These are phyloP conservation scores for Drosophila tristis DNA, from an alignment of 1,140 invertebrate genomes.

Conservation along the genomic window DNA sequence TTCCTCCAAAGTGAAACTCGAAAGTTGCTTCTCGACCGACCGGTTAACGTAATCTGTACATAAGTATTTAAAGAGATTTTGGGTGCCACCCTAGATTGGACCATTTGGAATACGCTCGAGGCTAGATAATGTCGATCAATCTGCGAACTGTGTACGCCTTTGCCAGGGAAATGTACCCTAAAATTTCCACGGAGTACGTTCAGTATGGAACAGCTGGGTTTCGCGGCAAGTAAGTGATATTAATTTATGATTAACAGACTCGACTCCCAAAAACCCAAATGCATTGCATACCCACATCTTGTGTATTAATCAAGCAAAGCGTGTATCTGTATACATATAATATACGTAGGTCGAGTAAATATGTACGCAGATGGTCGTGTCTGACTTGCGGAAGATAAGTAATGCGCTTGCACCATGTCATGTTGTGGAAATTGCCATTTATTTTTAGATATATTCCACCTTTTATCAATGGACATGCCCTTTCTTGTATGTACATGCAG, in stretches of 20 bases:
- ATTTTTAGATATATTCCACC: constrained; percentile 70
- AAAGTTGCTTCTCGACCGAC: constrained; percentile 61
- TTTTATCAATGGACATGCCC: constrained; percentile 73
- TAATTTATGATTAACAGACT: constrained; percentile 7
- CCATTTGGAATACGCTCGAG: constrained; percentile 12
- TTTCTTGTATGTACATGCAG: constrained; percentile 27
- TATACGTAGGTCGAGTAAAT: background rate
- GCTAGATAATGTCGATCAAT: constrained; percentile 76
- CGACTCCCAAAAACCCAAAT: constrained; percentile 23
- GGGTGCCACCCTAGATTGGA: constrained; percentile 37
- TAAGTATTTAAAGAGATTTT: constrained; percentile 11
- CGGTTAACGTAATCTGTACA: constrained; percentile 28
- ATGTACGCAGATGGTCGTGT: constrained; percentile 13
- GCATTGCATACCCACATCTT: constrained; percentile 19
- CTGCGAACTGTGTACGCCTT: constrained; percentile 87
- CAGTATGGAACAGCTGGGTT: constrained; percentile 90
- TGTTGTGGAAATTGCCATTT: constrained; percentile 44
- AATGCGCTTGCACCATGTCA: constrained; percentile 45
- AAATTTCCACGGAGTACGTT: constrained; percentile 86
- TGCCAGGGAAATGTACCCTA: constrained; percentile 90
- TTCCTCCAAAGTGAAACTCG: constrained; percentile 22
- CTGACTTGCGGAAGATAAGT: constrained; percentile 60
- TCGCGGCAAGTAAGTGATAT: constrained; percentile 87
- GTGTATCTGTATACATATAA: constrained; percentile 14
- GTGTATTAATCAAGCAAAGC: constrained; percentile 32